Conservation (phyloP, 1,140 invertebrate species). For the Atopsyche davidsoni region DNA sequence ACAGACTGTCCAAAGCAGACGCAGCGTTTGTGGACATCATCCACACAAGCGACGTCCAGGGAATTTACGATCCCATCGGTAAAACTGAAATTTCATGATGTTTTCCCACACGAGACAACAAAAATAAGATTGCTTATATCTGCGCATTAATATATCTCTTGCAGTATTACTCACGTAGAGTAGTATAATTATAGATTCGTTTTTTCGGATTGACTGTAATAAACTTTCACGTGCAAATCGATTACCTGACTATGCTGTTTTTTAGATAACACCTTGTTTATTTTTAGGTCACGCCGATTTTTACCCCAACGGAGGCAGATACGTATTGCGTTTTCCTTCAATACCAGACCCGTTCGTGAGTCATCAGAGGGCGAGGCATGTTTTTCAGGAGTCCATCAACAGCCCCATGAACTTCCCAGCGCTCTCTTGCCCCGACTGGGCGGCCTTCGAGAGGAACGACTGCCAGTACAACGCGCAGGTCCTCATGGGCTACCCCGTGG, state of each 20-base stretch:
- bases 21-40: slow-evolving; percentile 68
- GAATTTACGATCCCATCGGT: slow-evolving; percentile 39
- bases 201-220: too few species aligned
- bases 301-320: slow-evolving; percentile 66
- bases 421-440: slow-evolving; percentile 40
- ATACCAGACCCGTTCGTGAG: slow-evolving; percentile 56
- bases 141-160: not conserved
- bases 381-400: slow-evolving; percentile 53
- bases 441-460: not conserved
- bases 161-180: not conserved
- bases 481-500: not conserved
- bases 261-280: too few species aligned
- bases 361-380: slow-evolving; percentile 52
- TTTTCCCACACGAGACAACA: not conserved
- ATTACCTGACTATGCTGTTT: too few species aligned
- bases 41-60: slow-evolving; percentile 58
- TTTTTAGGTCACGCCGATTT: too few species aligned
- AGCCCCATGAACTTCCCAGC: slow-evolving; percentile 48
- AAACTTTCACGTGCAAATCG: too few species aligned
- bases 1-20: slow-evolving; percentile 56
- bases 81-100: too few species aligned
- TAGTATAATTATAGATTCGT: too few species aligned
- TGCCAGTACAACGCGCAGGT: not conserved
- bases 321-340: too few species aligned
- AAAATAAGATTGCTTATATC: not conserved